phyloP scores from a whole-genome alignment of 2,888 invertebrate genomes.

The Microctonus aethiopoides region DNA sequence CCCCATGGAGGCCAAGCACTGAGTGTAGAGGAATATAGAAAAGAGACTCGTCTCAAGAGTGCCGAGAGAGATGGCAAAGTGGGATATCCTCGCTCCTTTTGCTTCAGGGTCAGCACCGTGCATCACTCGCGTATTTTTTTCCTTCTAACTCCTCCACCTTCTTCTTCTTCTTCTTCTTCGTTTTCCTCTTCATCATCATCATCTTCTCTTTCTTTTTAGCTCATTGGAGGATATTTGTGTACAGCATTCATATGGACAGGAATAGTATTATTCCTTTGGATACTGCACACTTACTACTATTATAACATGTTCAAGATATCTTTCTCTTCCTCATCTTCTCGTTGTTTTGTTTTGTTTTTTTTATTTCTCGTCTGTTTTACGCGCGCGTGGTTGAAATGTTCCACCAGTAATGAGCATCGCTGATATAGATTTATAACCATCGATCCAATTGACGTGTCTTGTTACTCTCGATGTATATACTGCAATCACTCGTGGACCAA shows the following conservation, averaged over 20 bases:
- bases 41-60: constrained; percentile 3
- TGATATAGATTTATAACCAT: constrained; percentile 58
- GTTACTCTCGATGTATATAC: not conserved
- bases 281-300: no score
- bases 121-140: constrained; percentile 59
- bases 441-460: constrained; percentile 21
- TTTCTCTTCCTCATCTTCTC: not conserved
- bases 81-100: constrained; percentile 46
- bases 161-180: constrained; percentile 13
- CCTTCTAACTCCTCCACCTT: constrained; percentile 26
- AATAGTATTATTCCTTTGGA: constrained; percentile 43
- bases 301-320: no score
- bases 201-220: constrained; percentile 27
- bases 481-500: constrained; percentile 3
- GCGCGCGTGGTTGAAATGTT: constrained; percentile 34
- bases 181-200: constrained; percentile 1
- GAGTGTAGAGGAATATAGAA: constrained; percentile 17
- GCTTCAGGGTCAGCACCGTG: constrained; percentile 63
- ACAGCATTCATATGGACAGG: constrained; percentile 32
- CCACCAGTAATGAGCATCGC: constrained; percentile 53
- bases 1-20: constrained; percentile 34
- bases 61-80: constrained; percentile 23
- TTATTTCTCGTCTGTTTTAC: not conserved
- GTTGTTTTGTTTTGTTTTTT: constrained; percentile 27
- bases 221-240: constrained; percentile 36